These are phyloP conservation scores for Paramisgurnus dabryanus DNA, from an alignment of 2,113 vertebrate species.

Conservation along the genomic window DNA sequence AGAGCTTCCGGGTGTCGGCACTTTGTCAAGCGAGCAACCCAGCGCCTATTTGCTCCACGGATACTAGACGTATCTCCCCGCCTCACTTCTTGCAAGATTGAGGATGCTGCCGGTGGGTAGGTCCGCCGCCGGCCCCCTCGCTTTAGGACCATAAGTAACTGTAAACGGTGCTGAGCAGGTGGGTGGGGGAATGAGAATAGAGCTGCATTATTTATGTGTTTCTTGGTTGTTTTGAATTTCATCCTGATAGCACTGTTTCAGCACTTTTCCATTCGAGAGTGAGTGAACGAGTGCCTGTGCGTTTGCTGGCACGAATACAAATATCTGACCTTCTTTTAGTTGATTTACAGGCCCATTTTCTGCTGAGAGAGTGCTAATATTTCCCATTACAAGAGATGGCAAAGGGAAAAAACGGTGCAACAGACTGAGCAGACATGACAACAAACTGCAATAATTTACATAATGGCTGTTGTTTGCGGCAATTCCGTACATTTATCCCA, in stretches of 20 bases:
- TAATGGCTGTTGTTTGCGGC: constrained; percentile 43
- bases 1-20: constrained; percentile 23
- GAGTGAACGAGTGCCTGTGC: constrained; percentile 36
- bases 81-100: constrained; percentile 30
- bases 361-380: constrained; percentile 44
- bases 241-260: constrained; percentile 56
- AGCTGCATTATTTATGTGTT: constrained; percentile 60
- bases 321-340: constrained; percentile 54
- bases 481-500: constrained; percentile 44
- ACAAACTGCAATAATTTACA: constrained; percentile 43
- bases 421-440: constrained; percentile 41
- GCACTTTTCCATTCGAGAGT: constrained; percentile 40
- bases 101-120: constrained; percentile 23
- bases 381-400: constrained; percentile 11
- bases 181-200: constrained; percentile 47
- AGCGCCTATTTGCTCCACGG: constrained; percentile 14
- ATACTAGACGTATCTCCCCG: constrained; percentile 20
- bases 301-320: constrained; percentile 51
- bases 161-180: constrained; percentile 55
- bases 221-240: constrained; percentile 60
- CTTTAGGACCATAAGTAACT: constrained; percentile 45
- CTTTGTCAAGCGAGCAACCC: constrained; percentile 8
- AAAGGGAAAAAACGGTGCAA: constrained; percentile 38
- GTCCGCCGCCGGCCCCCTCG: constrained; percentile 17
- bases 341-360: constrained; percentile 45